A percentile compares a stretch with the other conserved stretches of the same genome.
These are phyloP conservation scores for Eurosta solidaginis DNA, from an alignment of 1,140 invertebrate genomes.

Conservation along the genomic window DNA sequence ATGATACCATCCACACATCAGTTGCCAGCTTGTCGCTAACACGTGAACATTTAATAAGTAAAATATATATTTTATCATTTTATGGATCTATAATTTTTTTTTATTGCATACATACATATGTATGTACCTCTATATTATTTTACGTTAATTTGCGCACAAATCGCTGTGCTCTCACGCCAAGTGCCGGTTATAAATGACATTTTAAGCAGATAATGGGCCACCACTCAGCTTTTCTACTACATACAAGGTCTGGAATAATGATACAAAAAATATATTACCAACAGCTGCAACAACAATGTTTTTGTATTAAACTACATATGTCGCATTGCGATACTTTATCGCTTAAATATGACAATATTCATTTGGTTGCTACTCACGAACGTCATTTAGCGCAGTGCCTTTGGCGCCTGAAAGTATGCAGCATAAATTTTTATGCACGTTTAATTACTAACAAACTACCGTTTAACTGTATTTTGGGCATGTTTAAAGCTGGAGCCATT, in stretches of 20 bases:
- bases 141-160: slow-evolving; percentile 1
- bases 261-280: not conserved
- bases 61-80: not conserved
- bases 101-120: not conserved
- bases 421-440: not conserved
- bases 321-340: not conserved
- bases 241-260: not conserved
- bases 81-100: not conserved
- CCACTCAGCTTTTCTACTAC: not conserved
- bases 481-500: not conserved
- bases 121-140: not conserved
- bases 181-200: slow-evolving; percentile 16
- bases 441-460: slow-evolving; percentile 1
- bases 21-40: not conserved
- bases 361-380: not conserved
- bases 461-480: not conserved
- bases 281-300: not conserved
- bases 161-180: not conserved
- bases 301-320: not conserved
- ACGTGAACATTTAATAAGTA: not conserved
- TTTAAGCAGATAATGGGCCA: slow-evolving; percentile 21
- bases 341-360: slow-evolving; percentile 22
- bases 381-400: not conserved
- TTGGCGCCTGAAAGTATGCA: not conserved
- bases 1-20: not conserved